phyloP scores from a whole-genome alignment of 2,888 invertebrate genomes.

The Microctonus aethiopoides region DNA sequence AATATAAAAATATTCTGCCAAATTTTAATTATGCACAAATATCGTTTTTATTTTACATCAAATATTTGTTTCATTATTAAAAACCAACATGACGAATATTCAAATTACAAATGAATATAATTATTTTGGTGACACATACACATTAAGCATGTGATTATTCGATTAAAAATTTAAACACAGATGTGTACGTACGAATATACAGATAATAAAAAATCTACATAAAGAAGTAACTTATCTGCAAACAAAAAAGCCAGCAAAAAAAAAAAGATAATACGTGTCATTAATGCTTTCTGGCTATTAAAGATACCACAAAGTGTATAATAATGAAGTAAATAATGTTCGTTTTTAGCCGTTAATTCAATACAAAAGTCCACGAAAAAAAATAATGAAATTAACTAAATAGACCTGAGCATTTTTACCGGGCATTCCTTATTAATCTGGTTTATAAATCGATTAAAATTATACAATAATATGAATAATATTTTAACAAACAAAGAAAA shows the following conservation, averaged over 20 bases:
- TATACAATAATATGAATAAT: constrained; percentile 21
- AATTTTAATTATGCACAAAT: background rate
- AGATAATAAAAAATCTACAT: constrained; percentile 34
- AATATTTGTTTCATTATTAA: background rate
- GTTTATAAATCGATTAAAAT: constrained; percentile 37
- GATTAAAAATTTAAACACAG: constrained; percentile 27
- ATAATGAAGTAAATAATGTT: constrained; percentile 28
- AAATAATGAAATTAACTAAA: no score
- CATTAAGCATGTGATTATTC: constrained; percentile 14
- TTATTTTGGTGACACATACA: background rate
- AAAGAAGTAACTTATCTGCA: constrained; percentile 55
- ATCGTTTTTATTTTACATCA: no score
- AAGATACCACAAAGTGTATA: constrained; percentile 29
- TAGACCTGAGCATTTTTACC: constrained; percentile 55
- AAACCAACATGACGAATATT: constrained; percentile 25
- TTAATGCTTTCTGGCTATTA: constrained; percentile 31
- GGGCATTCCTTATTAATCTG: constrained; percentile 53
- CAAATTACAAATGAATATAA: constrained; percentile 4
- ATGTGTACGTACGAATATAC: constrained; percentile 16
- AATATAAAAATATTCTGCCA: constrained; percentile 14
- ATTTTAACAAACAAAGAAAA: background rate
- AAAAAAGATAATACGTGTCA: constrained; percentile 28
- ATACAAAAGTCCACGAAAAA: background rate
- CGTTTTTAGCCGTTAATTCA: constrained; percentile 29
- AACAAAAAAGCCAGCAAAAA: no score